Evolutionary conservation across 2,797 vertebrate species (phyloP), one percentile per base, ranked within the genome.

Genomic region (Valencia hispanica): DNA sequence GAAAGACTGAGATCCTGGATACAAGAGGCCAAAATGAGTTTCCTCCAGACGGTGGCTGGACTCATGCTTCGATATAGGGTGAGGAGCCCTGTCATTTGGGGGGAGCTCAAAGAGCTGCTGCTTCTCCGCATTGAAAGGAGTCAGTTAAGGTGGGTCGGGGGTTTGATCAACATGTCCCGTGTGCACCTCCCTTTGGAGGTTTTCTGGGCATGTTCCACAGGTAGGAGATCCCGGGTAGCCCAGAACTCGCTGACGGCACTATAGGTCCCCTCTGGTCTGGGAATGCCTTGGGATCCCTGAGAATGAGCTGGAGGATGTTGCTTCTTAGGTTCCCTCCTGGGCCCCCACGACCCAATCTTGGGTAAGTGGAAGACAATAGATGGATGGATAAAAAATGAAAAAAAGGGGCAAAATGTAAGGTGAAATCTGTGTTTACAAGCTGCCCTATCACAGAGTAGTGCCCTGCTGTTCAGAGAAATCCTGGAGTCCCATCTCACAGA

Each of bases 401-500:
- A 57, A n/a, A 12, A 48, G 11, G 25, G 43, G 41, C 17, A 12
- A 25, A 30, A 55, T 18, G 10, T 73, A 41, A 22, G 45, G 11
- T 59, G 5, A 59, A n/a, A 22, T 14, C 10, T 59, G 18, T 41
- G 2, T 5, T 15, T 36, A 18, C 32, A 34, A 63, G 32, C 59
- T 63, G 59, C 32, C 32, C 59, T 18, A 22, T 55, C 14, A 36
- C 39, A 27, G 11, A 45, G 14, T 25, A 20, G 70, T 12, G 41
- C 43, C 55, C 41, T 61, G 27, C 55, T 61, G 39, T 57, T 73
- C 30, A 22, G 88, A 81, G 53, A 68, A 80, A 80, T 86, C 81
- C 92, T 91, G 89, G 86, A 87, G 90, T 87, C 87, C 83, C 81
- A 71, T 87, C 75, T 76, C 50, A 72, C 32, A 18, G 2, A 59